These are phyloP conservation scores for Ispidina picta DNA, from an alignment of 2,797 vertebrate genomes.

Conservation along the genomic window DNA sequence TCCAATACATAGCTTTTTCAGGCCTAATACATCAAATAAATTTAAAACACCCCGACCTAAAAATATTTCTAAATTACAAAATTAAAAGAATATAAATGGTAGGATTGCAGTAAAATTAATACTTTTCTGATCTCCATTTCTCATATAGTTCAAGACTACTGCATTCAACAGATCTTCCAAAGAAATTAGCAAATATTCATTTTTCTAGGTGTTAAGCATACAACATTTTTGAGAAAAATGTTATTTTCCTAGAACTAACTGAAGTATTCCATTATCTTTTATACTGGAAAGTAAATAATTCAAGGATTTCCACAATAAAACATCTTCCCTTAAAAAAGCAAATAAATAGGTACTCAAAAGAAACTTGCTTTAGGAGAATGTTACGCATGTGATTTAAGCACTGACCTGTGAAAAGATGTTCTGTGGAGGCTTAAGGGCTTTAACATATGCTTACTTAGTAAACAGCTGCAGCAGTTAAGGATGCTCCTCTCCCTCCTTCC, in stretches of 20 bases:
- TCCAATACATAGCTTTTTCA: not conserved
- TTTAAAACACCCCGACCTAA: not conserved
- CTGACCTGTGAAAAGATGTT: not conserved
- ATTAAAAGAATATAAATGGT: not conserved
- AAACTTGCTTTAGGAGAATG: not conserved
- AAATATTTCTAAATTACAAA: constrained; percentile 10
- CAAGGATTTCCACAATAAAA: not conserved
- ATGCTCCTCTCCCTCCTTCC: not conserved
- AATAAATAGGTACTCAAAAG: not conserved
- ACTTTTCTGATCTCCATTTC: not conserved
- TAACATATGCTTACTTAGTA: not conserved
- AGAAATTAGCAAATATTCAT: not conserved
- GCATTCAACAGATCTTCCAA: not conserved
- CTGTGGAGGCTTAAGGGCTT: not conserved
- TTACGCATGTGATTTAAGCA: not conserved
- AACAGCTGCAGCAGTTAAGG: constrained; percentile 25
- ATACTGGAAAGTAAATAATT: not conserved
- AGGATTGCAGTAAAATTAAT: not conserved
- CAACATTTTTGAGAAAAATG: not conserved
- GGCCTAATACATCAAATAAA: not conserved
- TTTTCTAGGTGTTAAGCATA: not conserved
- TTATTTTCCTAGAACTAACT: not conserved
- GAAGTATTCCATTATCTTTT: not conserved
- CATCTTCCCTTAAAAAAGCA: not conserved
- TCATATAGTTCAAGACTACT: not conserved